phyloP scores from a whole-genome alignment of 2,797 vertebrate species.

The Acanthurus tractus region DNA sequence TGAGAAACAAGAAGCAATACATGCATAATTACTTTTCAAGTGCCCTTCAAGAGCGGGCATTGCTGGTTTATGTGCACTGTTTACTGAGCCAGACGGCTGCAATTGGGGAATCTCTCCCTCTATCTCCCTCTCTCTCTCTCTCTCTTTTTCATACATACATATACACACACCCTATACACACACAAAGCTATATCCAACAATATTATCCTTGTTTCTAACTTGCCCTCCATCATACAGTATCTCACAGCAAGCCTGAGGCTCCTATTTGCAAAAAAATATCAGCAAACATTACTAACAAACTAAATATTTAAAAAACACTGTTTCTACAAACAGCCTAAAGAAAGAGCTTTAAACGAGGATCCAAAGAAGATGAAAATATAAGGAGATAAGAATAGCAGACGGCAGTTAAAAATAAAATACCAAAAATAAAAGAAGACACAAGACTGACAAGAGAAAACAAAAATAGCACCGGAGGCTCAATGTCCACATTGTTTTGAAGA shows the following conservation, averaged over 20 bases:
- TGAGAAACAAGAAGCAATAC: slow-evolving; percentile 47
- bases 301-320: neutral
- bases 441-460: slow-evolving; percentile 6
- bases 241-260: neutral
- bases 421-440: slow-evolving; percentile 8
- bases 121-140: too few relatives aligned
- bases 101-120: neutral
- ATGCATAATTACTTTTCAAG: slow-evolving; percentile 69
- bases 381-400: slow-evolving; percentile 4
- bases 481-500: slow-evolving; percentile 1
- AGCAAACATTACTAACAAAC: neutral
- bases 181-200: neutral
- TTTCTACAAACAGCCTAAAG: slow-evolving; percentile 7
- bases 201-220: neutral
- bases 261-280: neutral
- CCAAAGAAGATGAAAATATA: slow-evolving; percentile 30
- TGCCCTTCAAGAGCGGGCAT: slow-evolving; percentile 45
- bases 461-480: neutral
- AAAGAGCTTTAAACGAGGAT: neutral
- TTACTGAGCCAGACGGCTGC: slow-evolving; percentile 21
- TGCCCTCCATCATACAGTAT: neutral
- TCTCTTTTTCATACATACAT: neutral
- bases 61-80: slow-evolving; percentile 30
- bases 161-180: neutral
- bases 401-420: slow-evolving; percentile 34